These are phyloP conservation scores for Porphyrio hochstetteri DNA, from an alignment of 2,113 vertebrate species.

Conservation along the genomic window DNA sequence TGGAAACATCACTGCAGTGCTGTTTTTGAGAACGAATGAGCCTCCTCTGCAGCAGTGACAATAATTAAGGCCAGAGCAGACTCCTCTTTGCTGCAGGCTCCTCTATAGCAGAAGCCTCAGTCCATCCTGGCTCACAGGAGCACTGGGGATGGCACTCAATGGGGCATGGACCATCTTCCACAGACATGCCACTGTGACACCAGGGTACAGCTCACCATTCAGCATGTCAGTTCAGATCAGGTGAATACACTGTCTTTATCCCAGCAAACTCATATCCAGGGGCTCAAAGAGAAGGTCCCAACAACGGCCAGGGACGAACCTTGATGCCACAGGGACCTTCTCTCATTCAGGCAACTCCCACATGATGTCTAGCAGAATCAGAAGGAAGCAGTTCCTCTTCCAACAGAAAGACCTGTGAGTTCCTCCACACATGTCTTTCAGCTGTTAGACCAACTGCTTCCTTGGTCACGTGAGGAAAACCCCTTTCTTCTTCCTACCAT, in stretches of 20 bases:
- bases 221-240: neutral
- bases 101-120: neutral
- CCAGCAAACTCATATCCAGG: neutral
- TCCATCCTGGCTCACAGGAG: neutral
- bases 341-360: neutral
- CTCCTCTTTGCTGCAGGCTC: neutral
- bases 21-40: neutral
- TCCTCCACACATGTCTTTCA: neutral
- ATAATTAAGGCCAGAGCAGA: rapidly evolving
- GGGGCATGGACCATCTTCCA: neutral
- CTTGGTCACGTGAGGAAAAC: neutral
- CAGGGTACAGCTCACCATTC: neutral
- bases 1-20: neutral
- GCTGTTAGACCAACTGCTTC: neutral
- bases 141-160: neutral
- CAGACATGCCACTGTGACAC: neutral
- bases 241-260: neutral
- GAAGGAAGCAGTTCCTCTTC: neutral
- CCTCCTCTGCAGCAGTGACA: neutral
- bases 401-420: neutral
- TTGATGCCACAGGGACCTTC: neutral
- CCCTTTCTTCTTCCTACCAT: neutral
- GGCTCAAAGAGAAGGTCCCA: neutral
- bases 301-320: neutral
- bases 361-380: neutral